Evolutionary conservation across 2,888 invertebrate genomes (phyloP).

Genomic region (Clivina fossor): DNA sequence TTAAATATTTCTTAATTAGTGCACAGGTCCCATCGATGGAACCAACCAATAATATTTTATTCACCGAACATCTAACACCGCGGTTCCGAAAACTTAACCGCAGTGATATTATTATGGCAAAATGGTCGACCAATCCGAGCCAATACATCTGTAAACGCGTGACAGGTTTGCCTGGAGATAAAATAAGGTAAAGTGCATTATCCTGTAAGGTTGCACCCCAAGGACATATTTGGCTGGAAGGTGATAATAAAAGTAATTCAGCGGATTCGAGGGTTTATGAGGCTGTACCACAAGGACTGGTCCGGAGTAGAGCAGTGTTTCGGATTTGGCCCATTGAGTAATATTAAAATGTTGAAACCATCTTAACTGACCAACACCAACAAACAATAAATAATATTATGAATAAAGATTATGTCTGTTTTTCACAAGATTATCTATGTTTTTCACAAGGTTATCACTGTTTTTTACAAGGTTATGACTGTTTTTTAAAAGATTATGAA

Average conservation of each 20-base stretch:
- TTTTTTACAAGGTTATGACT: too few relatives aligned
- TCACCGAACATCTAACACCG: slow-evolving; percentile 79
- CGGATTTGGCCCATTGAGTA: slow-evolving; percentile 72
- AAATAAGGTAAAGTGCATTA: slow-evolving; percentile 60
- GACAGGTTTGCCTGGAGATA: slow-evolving; percentile 75
- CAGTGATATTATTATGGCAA: slow-evolving; percentile 85
- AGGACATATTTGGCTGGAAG: slow-evolving; percentile 91
- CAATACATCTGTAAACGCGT: slow-evolving; percentile 86
- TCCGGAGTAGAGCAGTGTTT: slow-evolving; percentile 79
- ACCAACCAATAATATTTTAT: slow-evolving; percentile 79
- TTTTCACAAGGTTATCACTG: too few relatives aligned
- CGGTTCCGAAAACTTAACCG: slow-evolving; percentile 63
- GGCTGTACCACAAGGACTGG: slow-evolving; percentile 82
- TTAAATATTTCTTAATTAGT: too few relatives aligned
- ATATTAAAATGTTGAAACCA: slow-evolving; percentile 48
- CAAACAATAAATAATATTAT: too few relatives aligned
- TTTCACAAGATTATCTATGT: too few relatives aligned
- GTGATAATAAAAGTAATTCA: slow-evolving; percentile 84
- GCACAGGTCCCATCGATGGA: slow-evolving; percentile 97
- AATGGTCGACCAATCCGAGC: slow-evolving; percentile 77
- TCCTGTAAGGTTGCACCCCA: slow-evolving; percentile 73
- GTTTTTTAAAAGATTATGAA: too few relatives aligned
- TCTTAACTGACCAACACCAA: too few relatives aligned
- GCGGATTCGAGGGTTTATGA: slow-evolving; percentile 86
- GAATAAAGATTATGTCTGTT: too few relatives aligned